phyloP scores from a whole-genome alignment of 2,113 vertebrate species.

The Phyllopteryx taeniolatus region DNA sequence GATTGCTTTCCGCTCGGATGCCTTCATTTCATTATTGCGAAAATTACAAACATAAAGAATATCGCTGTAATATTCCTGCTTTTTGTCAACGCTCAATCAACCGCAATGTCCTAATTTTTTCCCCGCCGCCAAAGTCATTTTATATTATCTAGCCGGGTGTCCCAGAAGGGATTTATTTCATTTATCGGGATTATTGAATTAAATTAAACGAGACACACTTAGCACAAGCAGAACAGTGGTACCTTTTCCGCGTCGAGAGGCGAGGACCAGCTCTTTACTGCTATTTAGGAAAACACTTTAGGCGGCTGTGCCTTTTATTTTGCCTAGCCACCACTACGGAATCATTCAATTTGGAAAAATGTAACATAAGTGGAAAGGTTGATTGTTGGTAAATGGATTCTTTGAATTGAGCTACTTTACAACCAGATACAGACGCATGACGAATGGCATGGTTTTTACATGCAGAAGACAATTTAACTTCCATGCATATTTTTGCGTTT shows the following conservation, averaged over 20 bases:
- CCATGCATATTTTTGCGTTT: background rate
- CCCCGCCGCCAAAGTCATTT: conserved; percentile 80
- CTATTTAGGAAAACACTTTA: conserved; percentile 74
- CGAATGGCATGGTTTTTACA: conserved; percentile 50
- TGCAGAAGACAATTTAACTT: conserved; percentile 10
- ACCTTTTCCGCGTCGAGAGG: conserved; percentile 73
- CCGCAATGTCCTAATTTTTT: conserved; percentile 83
- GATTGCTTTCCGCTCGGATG: conserved; percentile 83
- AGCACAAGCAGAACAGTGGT: conserved; percentile 67
- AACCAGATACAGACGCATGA: conserved; percentile 50
- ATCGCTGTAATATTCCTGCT: conserved; percentile 81
- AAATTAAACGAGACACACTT: conserved; percentile 81
- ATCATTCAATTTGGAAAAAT: conserved; percentile 66
- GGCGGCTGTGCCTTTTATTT: conserved; percentile 63
- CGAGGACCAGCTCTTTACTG: conserved; percentile 66
- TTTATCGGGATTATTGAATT: conserved; percentile 85
- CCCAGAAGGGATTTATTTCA: conserved; percentile 85
- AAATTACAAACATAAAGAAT: conserved; percentile 84
- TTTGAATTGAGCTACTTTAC: conserved; percentile 66
- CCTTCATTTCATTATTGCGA: conserved; percentile 79
- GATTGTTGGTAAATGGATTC: conserved; percentile 65
- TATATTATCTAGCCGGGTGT: conserved; percentile 79
- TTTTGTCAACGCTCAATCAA: conserved; percentile 84
- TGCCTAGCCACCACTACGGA: conserved; percentile 59
- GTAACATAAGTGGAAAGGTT: conserved; percentile 58